A percentile compares a stretch with the other conserved stretches of the same genome.
phyloP scores from a whole-genome alignment of 2,888 invertebrate species.

The Perizoma affinitatum region DNA sequence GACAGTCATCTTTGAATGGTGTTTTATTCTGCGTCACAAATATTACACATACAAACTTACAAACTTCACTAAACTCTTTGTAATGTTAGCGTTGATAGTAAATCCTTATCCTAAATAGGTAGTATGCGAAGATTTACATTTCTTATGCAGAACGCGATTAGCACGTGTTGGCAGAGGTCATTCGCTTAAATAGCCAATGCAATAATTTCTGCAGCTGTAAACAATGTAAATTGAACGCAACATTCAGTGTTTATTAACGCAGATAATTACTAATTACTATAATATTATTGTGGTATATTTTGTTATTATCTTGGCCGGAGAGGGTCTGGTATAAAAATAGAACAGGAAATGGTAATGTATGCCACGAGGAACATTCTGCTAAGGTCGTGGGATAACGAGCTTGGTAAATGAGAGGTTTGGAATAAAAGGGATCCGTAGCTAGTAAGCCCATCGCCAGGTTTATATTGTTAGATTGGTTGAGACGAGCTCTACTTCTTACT shows the following conservation, averaged over 20 bases:
- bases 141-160: constrained; percentile 11
- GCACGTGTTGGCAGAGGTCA: constrained; percentile 19
- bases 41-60: too few relatives aligned
- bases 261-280: background rate
- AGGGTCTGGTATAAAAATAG: background rate
- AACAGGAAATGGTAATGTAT: constrained; percentile 14
- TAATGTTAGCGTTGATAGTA: too few relatives aligned
- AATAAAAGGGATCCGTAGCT: constrained; percentile 3
- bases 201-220: background rate
- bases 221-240: constrained; percentile 7
- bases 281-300: background rate
- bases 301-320: background rate
- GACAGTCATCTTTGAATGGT: too few relatives aligned
- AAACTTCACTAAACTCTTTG: too few relatives aligned
- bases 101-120: background rate
- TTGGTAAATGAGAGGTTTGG: constrained; percentile 2
- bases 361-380: background rate
- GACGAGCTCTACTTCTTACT: too few relatives aligned
- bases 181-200: background rate
- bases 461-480: background rate
- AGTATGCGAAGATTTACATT: constrained; percentile 9
- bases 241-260: constrained; percentile 7
- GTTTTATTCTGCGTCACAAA: too few relatives aligned
- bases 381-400: constrained; percentile 11
- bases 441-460: background rate